phyloP scores from a whole-genome alignment of 2,888 invertebrate genomes.

The Hypomecis atomaria region DNA sequence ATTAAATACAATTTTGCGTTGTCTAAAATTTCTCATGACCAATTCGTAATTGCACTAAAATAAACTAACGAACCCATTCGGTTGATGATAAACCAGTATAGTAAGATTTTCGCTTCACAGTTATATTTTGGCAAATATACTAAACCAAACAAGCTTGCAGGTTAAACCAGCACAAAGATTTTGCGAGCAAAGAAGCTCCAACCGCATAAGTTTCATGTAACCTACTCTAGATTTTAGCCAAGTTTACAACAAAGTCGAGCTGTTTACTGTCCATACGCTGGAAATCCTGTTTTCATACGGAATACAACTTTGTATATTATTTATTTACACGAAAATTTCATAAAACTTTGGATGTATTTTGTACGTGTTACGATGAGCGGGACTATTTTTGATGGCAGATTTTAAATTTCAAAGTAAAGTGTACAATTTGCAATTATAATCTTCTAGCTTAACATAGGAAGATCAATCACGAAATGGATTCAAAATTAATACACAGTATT shows the following conservation, averaged over 20 bases:
- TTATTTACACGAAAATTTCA: conserved; percentile 35
- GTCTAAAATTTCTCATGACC: conserved; percentile 9
- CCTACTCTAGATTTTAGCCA: conserved; percentile 30
- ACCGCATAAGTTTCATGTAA: conserved; percentile 16
- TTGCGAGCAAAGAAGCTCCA: conserved; percentile 15
- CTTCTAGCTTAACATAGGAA: neutral
- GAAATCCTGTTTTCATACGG: conserved; percentile 51
- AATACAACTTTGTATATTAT: conserved; percentile 47
- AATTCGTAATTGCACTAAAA: conserved; percentile 9
- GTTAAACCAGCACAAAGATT: conserved; percentile 16
- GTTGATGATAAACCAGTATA: conserved; percentile 10
- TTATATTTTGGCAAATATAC: neutral
- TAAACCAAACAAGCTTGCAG: conserved; percentile 11
- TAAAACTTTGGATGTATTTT: conserved; percentile 23
- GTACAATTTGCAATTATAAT: neutral
- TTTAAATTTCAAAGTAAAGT: neutral
- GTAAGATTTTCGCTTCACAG: neutral
- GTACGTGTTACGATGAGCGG: conserved; percentile 10
- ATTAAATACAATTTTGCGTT: conserved; percentile 4
- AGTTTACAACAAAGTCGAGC: conserved; percentile 34
- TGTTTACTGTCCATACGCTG: conserved; percentile 54
- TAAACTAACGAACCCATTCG: conserved; percentile 2
- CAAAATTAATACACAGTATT: neutral
- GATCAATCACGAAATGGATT: neutral
- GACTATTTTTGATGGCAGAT: conserved; percentile 1